phyloP scores from a whole-genome alignment of 2,888 invertebrate species.

The Lottia gigantea region DNA sequence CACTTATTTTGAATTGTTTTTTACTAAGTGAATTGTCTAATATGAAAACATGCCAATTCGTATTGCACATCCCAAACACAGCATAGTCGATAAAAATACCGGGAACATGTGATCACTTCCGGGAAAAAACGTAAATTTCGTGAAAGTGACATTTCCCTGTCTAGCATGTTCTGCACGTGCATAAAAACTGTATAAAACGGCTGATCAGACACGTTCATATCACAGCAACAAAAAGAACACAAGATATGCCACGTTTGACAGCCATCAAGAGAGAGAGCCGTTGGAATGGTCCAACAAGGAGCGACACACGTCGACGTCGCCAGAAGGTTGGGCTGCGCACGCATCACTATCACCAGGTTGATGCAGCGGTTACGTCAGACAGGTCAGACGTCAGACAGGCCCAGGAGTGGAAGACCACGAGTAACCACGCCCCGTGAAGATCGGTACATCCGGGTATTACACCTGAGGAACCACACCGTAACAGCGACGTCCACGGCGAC shows the following conservation, averaged over 20 bases:
- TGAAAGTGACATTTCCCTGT: no score
- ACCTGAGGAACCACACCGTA: constrained; percentile 2
- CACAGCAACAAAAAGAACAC: constrained; percentile 6
- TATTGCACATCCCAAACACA: no score
- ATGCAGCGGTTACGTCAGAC: constrained; percentile 3
- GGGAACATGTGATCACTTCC: no score
- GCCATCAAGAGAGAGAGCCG: constrained; percentile 8
- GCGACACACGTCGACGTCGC: not conserved
- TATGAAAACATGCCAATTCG: no score
- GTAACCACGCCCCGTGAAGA: constrained; percentile 1
- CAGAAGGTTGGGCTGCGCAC: constrained; percentile 4
- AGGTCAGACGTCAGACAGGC: not conserved
- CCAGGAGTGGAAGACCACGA: constrained; percentile 1
- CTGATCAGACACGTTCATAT: not conserved
- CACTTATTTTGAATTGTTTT: no score
- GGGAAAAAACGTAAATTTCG: no score
- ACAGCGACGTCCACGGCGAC: not conserved
- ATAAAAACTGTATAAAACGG: no score
- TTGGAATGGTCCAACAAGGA: constrained; percentile 6
- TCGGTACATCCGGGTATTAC: constrained; percentile 2
- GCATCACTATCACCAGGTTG: not conserved
- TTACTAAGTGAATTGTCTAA: no score
- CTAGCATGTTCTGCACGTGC: no score
- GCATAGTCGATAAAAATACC: no score
- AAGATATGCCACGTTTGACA: constrained; percentile 8